Base-by-base conservation (phyloP, 2,888 invertebrate species). In the Listrodromus nycthemerus region DNA sequence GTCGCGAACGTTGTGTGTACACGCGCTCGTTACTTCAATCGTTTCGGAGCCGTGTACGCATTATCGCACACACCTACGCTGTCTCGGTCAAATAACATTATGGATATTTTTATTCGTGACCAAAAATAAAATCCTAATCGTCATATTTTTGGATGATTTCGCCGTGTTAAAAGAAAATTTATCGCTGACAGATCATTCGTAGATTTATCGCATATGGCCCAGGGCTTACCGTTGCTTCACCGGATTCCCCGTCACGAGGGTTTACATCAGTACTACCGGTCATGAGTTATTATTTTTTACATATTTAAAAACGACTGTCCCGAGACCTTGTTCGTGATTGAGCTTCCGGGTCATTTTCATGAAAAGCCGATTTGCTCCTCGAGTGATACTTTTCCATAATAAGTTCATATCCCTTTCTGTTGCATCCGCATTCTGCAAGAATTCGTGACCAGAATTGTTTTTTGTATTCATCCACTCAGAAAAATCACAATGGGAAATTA, bases 121-220 rank as follows among this genome's bases (percentile, higher is more conserved):
- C 16, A 2, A 13, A n/a, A 45, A 67, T 41, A 66, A 37, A 2
- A 8, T 27, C n/a, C 2, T 21, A 2, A 21, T 55, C 24, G 3
- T 67, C 7, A 45, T 8, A 16, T 70, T 52, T 33, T n/a, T 21
- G 2, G 19, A 16, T 19, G 13, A 10, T 6, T 55, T 55, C 55
- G 69, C 30, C 30, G n/a, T n/a, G 50, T 61, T 6, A 8, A n/a
- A 70, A 33, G 30, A 66, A 27, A 69, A 65, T 33, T 58, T 48
- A 63, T 74, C 45, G 27, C 33, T 30, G 16, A 67, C 67, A 16
- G 6, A 77, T 10, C 61, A 61, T 81, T 19, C 71, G 30, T 8
- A 50, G 73, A 67, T 77, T 61, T 66, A 70, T 50, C n/a, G 33
- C 33, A 41, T 37, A 30, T 79, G 74, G 78, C 69, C 55, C 52